A percentile compares a stretch with the other conserved stretches of the same genome.
Conservation (phyloP, 92 coral and sea anemone species). For the Porites evermanni region DNA sequence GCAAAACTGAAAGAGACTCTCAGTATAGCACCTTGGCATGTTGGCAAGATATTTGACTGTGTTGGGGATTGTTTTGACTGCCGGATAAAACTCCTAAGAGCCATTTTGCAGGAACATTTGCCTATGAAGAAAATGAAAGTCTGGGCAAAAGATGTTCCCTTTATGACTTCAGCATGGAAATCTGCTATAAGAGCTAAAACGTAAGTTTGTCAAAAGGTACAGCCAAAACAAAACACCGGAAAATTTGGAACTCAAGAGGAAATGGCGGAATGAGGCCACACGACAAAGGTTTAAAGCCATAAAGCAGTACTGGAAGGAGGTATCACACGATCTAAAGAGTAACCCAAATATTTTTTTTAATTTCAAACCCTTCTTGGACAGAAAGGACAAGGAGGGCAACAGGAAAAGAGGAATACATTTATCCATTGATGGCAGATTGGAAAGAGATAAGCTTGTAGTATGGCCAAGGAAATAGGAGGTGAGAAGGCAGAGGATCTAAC, state of each 20-base stretch:
- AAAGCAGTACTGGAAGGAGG: no score
- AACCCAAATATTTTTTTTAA: slow-evolving; percentile 24
- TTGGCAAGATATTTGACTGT: no score
- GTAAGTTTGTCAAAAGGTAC: slow-evolving; percentile 21
- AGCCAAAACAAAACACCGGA: slow-evolving; percentile 34
- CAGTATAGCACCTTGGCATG: no score
- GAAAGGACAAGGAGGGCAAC: slow-evolving; percentile 14
- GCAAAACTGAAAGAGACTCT: no score
- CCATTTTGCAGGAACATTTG: slow-evolving; percentile 13
- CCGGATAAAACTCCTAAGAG: no score
- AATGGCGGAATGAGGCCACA: slow-evolving; percentile 47
- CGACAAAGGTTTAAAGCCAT: neutral
- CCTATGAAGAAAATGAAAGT: slow-evolving; percentile 51
- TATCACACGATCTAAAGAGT: slow-evolving; percentile 7
- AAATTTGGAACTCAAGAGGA: slow-evolving; percentile 48
- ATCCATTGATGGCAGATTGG: slow-evolving; percentile 23
- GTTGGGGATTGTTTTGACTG: no score
- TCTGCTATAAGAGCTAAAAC: slow-evolving; percentile 35
- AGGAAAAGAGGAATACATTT: slow-evolving; percentile 26
- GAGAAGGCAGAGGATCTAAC: slow-evolving; percentile 21
- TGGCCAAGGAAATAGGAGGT: slow-evolving; percentile 53
- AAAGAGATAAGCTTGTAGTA: slow-evolving; percentile 33
- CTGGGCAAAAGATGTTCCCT: slow-evolving; percentile 46
- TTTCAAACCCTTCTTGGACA: slow-evolving; percentile 30
- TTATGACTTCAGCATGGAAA: slow-evolving; percentile 40